Evolutionary conservation across 2,888 invertebrate species (phyloP), one percentile per base, ranked within the genome.

Genomic region (Helobdella robusta): DNA sequence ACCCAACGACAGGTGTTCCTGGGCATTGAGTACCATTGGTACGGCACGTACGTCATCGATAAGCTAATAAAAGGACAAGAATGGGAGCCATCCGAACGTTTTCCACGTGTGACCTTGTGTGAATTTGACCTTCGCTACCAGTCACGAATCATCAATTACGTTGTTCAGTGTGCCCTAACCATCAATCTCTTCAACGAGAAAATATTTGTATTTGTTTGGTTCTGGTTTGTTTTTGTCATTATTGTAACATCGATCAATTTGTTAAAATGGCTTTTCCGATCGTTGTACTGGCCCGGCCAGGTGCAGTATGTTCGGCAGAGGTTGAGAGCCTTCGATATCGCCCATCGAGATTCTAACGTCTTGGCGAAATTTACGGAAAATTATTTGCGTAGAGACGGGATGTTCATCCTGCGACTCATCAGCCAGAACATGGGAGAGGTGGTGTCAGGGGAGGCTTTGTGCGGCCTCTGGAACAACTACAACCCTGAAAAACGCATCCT

Each of bases 11-110:
- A n/a, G n/a, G n/a, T 77, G 66, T 82, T 82, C 68, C 75, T 82
- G 28, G 82, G 81, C 59, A 76, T 75, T 59, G 77, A 78, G 62
- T 77, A 77, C 70, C 75, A 78, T 69, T 74, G 75, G 52, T 79
- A 78, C 72, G 81, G 82, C 54, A 79, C 79, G 36, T 79, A 82
- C 71, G 79, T 82, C n/a, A 73, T 82, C 68, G 77, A 78, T 64
- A 79, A 80, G 69, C 70, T 82, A 65, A 75, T 81, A 52, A 74
- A 75, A 68, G 80, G 72, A 0, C 70, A 73, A 40, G 76, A 77
- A 68, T 78, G 77, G 76, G 72, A 73, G 23, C 76, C 75, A 58
- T 76, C 77, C 3, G 74, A 76, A 4, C 70, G 75, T 5, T 79
- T 79, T 70, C 79, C 79, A 0, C 72, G 79, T 34, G 75, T 79